Evolutionary conservation across 2,888 invertebrate genomes (phyloP).

Genomic region (Steromphala cineraria): DNA sequence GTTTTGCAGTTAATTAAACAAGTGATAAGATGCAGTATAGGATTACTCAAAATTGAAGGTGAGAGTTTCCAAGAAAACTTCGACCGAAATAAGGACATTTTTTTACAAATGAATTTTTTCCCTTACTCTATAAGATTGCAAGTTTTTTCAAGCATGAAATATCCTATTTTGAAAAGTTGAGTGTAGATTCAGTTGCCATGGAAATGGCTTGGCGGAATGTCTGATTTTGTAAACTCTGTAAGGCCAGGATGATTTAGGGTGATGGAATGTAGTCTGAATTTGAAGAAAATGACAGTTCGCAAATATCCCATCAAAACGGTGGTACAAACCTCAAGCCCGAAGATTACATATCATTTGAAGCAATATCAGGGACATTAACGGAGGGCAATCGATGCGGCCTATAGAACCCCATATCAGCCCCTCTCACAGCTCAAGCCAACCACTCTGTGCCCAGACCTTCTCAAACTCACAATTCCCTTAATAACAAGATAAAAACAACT

Average conservation of each 20-base stretch:
- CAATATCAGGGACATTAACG: conserved; percentile 10
- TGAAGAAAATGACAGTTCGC: conserved; percentile 6
- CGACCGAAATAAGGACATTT: too few relatives aligned
- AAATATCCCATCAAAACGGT: conserved; percentile 15
- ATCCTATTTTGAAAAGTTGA: neutral
- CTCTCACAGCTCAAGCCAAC: neutral
- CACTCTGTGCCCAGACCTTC: neutral
- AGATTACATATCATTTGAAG: conserved; percentile 11
- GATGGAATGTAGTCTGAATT: neutral
- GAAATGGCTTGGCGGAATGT: neutral
- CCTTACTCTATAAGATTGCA: too few relatives aligned
- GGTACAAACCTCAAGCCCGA: neutral
- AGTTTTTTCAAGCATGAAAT: neutral
- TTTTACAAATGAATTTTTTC: too few relatives aligned
- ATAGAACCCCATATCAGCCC: conserved; percentile 25
- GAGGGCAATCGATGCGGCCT: conserved; percentile 20
- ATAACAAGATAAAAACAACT: conserved; percentile 6
- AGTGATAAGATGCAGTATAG: too few relatives aligned
- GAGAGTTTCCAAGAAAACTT: too few relatives aligned
- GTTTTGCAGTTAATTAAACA: too few relatives aligned
- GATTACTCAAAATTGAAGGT: too few relatives aligned
- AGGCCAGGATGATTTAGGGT: neutral
- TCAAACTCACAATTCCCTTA: conserved; percentile 3
- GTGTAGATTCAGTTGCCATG: conserved; percentile 10
- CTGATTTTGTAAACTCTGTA: neutral